Conservation (phyloP, 2,113 vertebrate species). For the Lepisosteus oculatus region DNA sequence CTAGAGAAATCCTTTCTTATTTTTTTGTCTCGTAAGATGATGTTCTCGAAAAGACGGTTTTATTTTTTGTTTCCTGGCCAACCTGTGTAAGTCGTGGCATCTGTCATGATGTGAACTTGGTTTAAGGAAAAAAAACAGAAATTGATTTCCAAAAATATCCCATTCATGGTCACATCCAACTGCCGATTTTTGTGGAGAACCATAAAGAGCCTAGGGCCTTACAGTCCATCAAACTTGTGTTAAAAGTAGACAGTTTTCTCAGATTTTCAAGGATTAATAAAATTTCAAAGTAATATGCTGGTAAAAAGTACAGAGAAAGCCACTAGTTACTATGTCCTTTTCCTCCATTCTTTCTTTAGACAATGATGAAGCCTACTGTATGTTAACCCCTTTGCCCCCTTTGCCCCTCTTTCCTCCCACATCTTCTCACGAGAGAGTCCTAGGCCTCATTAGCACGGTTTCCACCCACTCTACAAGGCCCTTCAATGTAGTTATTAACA, state of each 20-base stretch:
- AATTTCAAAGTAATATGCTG: background rate
- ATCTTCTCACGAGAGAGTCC: background rate
- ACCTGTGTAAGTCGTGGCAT: background rate
- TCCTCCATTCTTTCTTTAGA: background rate
- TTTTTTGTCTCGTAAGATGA: too few relatives aligned
- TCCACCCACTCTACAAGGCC: background rate
- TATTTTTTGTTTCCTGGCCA: background rate
- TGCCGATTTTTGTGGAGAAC: background rate
- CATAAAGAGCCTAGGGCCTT: background rate
- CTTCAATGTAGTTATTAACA: conserved; percentile 11
- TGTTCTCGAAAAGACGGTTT: background rate
- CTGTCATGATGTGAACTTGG: background rate
- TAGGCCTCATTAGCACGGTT: background rate
- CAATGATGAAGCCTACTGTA: background rate
- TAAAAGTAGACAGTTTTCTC: background rate
- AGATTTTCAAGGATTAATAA: background rate
- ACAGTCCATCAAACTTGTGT: background rate
- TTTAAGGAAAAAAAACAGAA: background rate
- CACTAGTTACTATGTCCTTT: background rate
- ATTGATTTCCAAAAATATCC: background rate
- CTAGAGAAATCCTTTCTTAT: too few relatives aligned
- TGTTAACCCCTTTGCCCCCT: background rate
- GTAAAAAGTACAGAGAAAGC: background rate
- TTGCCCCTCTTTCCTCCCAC: background rate
- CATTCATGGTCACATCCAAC: background rate